Evolutionary conservation across 1,140 invertebrate genomes (phyloP).

Genomic region (Eumaeus atala): DNA sequence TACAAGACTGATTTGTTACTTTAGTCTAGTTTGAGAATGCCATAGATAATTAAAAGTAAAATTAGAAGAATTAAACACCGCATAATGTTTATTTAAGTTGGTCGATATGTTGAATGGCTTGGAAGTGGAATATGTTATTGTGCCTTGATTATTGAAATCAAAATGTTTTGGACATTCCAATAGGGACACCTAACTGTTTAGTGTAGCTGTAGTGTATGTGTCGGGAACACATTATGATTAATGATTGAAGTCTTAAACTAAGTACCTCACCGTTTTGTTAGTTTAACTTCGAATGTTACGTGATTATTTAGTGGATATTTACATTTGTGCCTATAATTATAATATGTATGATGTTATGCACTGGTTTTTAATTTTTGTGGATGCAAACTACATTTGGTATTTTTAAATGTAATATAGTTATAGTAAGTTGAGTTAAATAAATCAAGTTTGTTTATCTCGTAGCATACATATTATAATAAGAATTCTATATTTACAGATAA

Average conservation of each 20-base stretch:
- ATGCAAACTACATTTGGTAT: conserved; percentile 53
- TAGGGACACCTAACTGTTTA: conserved; percentile 49
- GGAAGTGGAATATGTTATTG: conserved; percentile 56
- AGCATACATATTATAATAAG: conserved; percentile 62
- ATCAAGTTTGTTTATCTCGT: conserved; percentile 64
- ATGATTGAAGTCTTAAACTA: conserved; percentile 30
- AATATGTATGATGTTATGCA: conserved; percentile 59
- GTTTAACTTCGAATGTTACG: conserved; percentile 53
- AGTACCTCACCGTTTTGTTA: conserved; percentile 62
- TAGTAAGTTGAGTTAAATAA: conserved; percentile 47
- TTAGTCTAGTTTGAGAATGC: conserved; percentile 73
- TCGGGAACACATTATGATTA: conserved; percentile 28
- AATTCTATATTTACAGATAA: conserved; percentile 73
- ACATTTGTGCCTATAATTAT: conserved; percentile 67
- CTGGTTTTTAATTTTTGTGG: conserved; percentile 50
- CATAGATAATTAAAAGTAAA: conserved; percentile 62
- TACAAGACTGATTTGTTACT: conserved; percentile 73
- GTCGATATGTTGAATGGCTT: conserved; percentile 50
- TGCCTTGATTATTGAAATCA: conserved; percentile 65
- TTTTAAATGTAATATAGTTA: conserved; percentile 52
- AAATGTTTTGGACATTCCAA: conserved; percentile 69
- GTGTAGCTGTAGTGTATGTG: conserved; percentile 24
- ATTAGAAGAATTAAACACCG: conserved; percentile 24
- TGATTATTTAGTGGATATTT: conserved; percentile 49
- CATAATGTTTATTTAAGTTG: conserved; percentile 50